phyloP scores from a whole-genome alignment of 2,888 invertebrate species.

The Raillietiella orientalis region DNA sequence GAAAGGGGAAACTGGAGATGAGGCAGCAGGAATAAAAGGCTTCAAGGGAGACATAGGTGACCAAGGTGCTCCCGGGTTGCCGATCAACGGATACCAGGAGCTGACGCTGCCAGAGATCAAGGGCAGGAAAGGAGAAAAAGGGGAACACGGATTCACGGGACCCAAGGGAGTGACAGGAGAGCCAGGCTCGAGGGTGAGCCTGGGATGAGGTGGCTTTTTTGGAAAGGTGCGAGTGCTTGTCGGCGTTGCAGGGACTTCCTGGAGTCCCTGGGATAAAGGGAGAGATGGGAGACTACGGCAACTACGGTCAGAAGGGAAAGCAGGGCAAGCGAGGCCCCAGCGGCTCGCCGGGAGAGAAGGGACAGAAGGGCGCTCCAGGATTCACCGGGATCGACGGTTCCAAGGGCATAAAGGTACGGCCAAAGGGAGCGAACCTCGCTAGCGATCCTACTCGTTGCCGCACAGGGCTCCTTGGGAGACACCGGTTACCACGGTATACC shows the following conservation, averaged over 20 bases:
- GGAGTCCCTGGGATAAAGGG: slow-evolving; percentile 6
- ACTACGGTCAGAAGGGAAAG: neutral
- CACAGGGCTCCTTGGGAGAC: neutral
- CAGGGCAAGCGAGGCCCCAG: slow-evolving; percentile 6
- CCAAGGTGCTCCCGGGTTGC: slow-evolving; percentile 5
- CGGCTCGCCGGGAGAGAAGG: slow-evolving; percentile 8
- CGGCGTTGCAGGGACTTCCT: too few species aligned
- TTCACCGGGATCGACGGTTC: neutral
- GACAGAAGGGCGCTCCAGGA: slow-evolving; percentile 7
- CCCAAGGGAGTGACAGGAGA: too few species aligned
- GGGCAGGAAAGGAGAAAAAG: too few species aligned
- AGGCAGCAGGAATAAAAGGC: too few species aligned
- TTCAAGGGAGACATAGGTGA: slow-evolving; percentile 9
- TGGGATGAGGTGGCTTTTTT: too few species aligned
- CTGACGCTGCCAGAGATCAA: slow-evolving; percentile 2
- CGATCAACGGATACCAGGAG: too few species aligned
- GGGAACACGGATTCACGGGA: too few species aligned
- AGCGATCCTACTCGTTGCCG: too few species aligned
- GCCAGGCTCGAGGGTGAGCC: too few species aligned
- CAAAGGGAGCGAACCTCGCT: too few species aligned
- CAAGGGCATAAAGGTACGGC: too few species aligned
- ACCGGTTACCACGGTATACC: slow-evolving; percentile 8
- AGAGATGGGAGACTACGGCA: slow-evolving; percentile 4
- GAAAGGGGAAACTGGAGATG: slow-evolving; percentile 10
- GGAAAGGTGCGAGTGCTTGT: too few species aligned